These are phyloP conservation scores for Dendrophyllia cribrosa DNA, from an alignment of 64 coral and sea anemone genomes.

Conservation along the genomic window DNA sequence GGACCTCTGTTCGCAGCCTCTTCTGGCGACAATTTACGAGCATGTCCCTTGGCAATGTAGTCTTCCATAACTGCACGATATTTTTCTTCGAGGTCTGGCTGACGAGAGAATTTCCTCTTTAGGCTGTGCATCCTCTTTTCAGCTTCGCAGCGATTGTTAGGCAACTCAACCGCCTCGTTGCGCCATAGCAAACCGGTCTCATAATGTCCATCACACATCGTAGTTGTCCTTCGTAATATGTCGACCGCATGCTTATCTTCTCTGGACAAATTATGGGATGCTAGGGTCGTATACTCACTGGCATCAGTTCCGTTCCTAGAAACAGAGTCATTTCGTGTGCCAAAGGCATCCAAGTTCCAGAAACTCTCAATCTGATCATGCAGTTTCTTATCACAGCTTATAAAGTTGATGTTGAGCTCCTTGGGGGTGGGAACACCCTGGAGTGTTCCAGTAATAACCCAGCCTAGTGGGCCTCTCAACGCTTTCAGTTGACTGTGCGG, in stretches of 20 bases:
- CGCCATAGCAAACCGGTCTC: constrained; percentile 54
- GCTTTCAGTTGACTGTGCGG: constrained; percentile 32
- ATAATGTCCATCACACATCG: not conserved
- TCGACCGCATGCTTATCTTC: constrained; percentile 22
- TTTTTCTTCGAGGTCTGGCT: constrained; percentile 17
- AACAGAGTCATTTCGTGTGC: not conserved
- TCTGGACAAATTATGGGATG: not conserved
- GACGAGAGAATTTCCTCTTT: constrained; percentile 10
- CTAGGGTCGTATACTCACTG: not conserved
- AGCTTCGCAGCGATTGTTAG: constrained; percentile 25
- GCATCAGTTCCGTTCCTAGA: too few relatives aligned
- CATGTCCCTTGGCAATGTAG: not conserved
- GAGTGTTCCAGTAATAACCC: constrained; percentile 64
- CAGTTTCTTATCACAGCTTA: not conserved
- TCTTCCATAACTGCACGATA: constrained; percentile 50
- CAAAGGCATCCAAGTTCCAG: constrained; percentile 47
- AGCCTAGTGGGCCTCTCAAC: not conserved
- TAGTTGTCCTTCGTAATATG: constrained; percentile 14
- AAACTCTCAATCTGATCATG: constrained; percentile 53
- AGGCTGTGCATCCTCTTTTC: constrained; percentile 2
- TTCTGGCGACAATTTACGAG: not conserved
- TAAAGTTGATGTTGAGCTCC: constrained; percentile 42
- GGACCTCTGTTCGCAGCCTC: not conserved
- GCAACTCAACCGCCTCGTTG: constrained; percentile 2
- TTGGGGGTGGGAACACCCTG: not conserved